Conservation (phyloP, 2,797 vertebrate genomes). For the Pristis pectinata region DNA sequence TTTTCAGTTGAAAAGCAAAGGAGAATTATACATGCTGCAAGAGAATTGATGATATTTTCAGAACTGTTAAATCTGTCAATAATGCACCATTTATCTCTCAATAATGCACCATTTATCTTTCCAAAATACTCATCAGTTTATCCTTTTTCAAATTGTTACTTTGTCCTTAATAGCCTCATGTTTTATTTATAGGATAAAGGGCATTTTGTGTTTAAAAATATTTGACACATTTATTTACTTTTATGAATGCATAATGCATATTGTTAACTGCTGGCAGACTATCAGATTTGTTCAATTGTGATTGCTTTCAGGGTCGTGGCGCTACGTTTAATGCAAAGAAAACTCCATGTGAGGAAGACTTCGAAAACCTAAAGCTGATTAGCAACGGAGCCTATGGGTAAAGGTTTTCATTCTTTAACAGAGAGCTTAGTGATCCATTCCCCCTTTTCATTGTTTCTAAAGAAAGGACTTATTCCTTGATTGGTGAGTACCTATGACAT, state of each 20-base stretch:
- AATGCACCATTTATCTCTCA: background rate
- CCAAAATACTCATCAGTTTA: background rate
- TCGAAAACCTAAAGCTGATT: conserved; percentile 93
- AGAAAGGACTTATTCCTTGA: background rate
- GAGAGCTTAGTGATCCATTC: background rate
- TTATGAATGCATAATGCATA: background rate
- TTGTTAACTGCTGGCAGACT: background rate
- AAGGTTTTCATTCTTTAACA: conserved; percentile 23
- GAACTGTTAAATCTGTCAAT: background rate
- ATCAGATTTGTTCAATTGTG: conserved; percentile 27
- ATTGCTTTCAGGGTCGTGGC: conserved; percentile 62
- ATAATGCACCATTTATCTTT: background rate
- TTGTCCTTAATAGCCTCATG: background rate
- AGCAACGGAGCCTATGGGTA: conserved; percentile 97
- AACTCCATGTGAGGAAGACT: conserved; percentile 85
- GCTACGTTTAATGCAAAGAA: conserved; percentile 65
- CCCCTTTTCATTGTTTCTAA: background rate
- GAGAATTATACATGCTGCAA: background rate
- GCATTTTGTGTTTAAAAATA: background rate
- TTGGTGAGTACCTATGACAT: background rate
- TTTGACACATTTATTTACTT: background rate
- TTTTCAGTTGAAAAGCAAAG: background rate
- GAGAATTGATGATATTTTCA: background rate
- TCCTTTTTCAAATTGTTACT: background rate
- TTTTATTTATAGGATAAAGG: background rate